Conservation (phyloP, 2,797 vertebrate genomes). For the Bradypodion ventrale region DNA sequence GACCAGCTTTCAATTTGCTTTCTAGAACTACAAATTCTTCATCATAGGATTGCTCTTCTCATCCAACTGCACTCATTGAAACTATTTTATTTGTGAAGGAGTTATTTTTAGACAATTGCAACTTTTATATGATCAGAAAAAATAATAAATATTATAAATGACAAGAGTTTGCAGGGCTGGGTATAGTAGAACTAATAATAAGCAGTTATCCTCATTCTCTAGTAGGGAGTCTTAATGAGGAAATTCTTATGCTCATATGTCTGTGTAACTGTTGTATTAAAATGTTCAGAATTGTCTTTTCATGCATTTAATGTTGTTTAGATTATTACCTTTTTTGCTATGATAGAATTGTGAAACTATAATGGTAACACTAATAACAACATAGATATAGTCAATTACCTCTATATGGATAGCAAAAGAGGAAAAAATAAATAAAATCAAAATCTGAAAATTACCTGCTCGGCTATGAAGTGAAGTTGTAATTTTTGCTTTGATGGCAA, state of each 20-base stretch:
- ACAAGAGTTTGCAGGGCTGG: not conserved
- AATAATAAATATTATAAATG: not conserved
- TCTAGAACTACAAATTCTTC: no score
- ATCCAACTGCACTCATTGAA: not conserved
- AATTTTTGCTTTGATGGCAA: constrained; percentile 58
- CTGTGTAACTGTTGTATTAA: constrained; percentile 20
- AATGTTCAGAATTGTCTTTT: not conserved
- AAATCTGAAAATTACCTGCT: constrained; percentile 26
- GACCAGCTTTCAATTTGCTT: no score
- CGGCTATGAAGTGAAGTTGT: constrained; percentile 41
- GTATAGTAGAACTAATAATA: not conserved
- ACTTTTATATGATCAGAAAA: not conserved
- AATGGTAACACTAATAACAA: not conserved
- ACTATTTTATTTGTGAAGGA: not conserved
- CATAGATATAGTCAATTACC: constrained; percentile 1
- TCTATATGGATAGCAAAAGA: constrained; percentile 25
- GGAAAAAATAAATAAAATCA: not conserved
- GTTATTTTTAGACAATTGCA: not conserved
- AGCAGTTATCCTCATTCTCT: not conserved
- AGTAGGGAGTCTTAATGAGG: not conserved
- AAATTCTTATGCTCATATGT: constrained; percentile 6
- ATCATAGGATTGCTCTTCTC: no score
- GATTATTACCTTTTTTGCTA: constrained; percentile 10
- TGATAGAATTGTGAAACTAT: constrained; percentile 26
- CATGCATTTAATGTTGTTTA: constrained; percentile 21